phyloP scores from a whole-genome alignment of 1,140 invertebrate genomes.

The Ylistrum balloti region DNA sequence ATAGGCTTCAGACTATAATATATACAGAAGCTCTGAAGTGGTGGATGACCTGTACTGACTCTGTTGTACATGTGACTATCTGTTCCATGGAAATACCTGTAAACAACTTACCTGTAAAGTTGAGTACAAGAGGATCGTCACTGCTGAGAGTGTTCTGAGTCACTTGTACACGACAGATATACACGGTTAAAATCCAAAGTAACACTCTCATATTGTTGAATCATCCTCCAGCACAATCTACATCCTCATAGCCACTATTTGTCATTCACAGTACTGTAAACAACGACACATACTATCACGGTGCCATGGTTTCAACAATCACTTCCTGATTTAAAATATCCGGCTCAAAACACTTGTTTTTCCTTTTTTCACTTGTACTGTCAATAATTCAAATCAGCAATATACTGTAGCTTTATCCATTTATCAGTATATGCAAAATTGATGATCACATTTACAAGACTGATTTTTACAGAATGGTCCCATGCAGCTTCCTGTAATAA shows the following conservation, averaged over 20 bases:
- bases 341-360: neutral
- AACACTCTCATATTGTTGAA: slow-evolving; percentile 13
- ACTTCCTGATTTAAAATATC: neutral
- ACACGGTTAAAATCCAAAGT: slow-evolving; percentile 34
- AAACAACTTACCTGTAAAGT: slow-evolving; percentile 16
- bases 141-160: slow-evolving; percentile 25
- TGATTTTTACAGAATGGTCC: neutral
- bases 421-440: neutral
- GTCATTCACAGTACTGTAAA: neutral
- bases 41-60: too few relatives aligned
- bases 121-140: slow-evolving; percentile 18
- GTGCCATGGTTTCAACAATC: neutral
- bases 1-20: too few relatives aligned
- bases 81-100: neutral
- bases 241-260: neutral
- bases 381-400: slow-evolving; percentile 19
- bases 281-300: neutral
- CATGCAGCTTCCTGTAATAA: neutral
- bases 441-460: neutral
- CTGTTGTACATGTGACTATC: too few relatives aligned
- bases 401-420: neutral
- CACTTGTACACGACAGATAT: slow-evolving; percentile 18
- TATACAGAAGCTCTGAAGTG: too few relatives aligned
- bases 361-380: neutral
- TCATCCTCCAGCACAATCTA: slow-evolving; percentile 17